Percentiles rank a stretch among this genome's conserved stretches.
Evolutionary conservation across 2,888 invertebrate species (phyloP).

Genomic region (Lymantria monacha): DNA sequence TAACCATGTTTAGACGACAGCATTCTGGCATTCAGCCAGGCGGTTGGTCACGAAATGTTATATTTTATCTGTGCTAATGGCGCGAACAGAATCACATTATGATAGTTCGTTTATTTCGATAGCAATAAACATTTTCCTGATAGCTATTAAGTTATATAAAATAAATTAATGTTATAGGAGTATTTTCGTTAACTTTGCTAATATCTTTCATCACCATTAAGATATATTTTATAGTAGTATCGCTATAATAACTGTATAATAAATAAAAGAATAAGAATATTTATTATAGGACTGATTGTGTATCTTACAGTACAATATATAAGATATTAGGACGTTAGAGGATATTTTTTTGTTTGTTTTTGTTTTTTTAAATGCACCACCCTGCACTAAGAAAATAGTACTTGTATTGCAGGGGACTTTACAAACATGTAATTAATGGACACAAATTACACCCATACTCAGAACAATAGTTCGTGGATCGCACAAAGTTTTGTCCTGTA

Average conservation of each 20-base stretch:
- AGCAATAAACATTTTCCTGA: slow-evolving; percentile 38
- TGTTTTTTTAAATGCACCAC: too few relatives aligned
- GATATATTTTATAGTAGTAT: background rate
- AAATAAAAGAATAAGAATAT: too few relatives aligned
- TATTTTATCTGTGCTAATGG: slow-evolving; percentile 60
- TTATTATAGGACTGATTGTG: too few relatives aligned
- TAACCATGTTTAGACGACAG: slow-evolving; percentile 39
- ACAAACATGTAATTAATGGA: too few relatives aligned
- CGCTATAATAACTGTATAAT: background rate
- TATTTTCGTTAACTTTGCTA: background rate
- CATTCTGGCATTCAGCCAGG: slow-evolving; percentile 46
- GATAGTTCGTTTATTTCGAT: slow-evolving; percentile 53
- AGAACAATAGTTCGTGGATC: too few relatives aligned
- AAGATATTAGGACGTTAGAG: too few relatives aligned
- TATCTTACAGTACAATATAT: too few relatives aligned
- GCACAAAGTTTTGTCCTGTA: too few relatives aligned
- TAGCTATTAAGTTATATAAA: slow-evolving; percentile 23
- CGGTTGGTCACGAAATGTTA: slow-evolving; percentile 44
- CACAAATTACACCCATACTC: too few relatives aligned
- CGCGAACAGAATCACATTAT: slow-evolving; percentile 59
- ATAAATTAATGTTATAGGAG: slow-evolving; percentile 12
- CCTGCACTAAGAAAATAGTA: too few relatives aligned
- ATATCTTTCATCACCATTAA: background rate
- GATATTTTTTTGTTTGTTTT: too few relatives aligned
- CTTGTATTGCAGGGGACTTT: too few relatives aligned